phyloP scores from a whole-genome alignment of 2,888 invertebrate genomes.

The Mactromeris polynyma region DNA sequence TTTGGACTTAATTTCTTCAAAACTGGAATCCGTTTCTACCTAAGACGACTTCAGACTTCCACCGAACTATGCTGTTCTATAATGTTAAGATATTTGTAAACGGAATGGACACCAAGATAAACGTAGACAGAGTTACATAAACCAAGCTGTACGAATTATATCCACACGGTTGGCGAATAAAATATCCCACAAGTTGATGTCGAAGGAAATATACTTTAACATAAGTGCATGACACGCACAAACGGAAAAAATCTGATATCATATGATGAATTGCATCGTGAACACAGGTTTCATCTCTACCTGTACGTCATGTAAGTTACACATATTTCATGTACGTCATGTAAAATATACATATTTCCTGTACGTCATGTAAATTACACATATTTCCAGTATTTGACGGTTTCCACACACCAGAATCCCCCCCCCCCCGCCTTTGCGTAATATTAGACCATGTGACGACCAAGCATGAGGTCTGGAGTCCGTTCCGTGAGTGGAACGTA shows the following conservation, averaged over 20 bases:
- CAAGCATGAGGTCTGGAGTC: too few relatives aligned
- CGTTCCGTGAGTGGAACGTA: too few relatives aligned
- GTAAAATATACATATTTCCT: too few relatives aligned
- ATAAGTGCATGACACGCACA: background rate
- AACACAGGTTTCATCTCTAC: background rate
- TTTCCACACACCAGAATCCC: too few relatives aligned
- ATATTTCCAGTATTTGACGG: too few relatives aligned
- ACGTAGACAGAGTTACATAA: slow-evolving; percentile 8
- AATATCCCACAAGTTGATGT: background rate
- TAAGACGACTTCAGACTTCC: background rate
- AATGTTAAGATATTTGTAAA: background rate
- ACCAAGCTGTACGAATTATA: background rate
- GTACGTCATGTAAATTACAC: too few relatives aligned
- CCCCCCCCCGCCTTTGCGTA: too few relatives aligned
- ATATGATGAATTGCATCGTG: background rate
- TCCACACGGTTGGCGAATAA: background rate
- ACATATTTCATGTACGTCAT: background rate
- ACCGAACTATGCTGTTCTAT: background rate
- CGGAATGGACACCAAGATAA: background rate
- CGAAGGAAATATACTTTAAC: background rate
- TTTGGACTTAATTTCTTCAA: too few relatives aligned
- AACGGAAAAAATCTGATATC: background rate
- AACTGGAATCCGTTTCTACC: background rate
- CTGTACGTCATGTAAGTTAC: background rate
- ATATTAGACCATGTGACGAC: too few relatives aligned